Evolutionary conservation across 2,888 invertebrate species (phyloP).

Genomic region (Drosophila pegasa): DNA sequence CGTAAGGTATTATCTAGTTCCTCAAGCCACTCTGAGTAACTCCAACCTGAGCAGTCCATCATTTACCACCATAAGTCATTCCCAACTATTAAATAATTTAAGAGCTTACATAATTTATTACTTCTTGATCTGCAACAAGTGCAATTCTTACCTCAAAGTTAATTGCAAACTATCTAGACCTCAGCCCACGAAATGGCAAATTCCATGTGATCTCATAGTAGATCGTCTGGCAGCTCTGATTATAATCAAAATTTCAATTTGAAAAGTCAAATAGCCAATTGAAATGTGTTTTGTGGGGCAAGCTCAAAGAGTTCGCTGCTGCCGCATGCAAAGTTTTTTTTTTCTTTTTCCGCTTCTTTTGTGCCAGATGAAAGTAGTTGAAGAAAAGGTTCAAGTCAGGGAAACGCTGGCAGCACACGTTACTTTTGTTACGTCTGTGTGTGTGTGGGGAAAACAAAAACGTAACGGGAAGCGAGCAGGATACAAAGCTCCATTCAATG

Average conservation of each 20-base stretch:
- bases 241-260: constrained; percentile 9
- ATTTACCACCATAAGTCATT: too few relatives aligned
- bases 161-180: not conserved
- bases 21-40: too few relatives aligned
- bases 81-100: too few relatives aligned
- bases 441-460: constrained; percentile 13
- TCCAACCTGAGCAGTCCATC: too few relatives aligned
- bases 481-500: constrained; percentile 48
- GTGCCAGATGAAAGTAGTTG: constrained; percentile 3
- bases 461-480: constrained; percentile 30
- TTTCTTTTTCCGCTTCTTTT: not conserved
- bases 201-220: not conserved
- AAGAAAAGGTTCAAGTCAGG: constrained; percentile 4
- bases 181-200: not conserved
- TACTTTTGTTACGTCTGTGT: constrained; percentile 21
- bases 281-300: not conserved
- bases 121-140: too few relatives aligned
- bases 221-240: not conserved
- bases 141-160: not conserved
- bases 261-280: constrained; percentile 13
- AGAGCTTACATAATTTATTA: too few relatives aligned
- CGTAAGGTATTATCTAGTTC: too few relatives aligned
- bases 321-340: constrained; percentile 1
- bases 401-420: constrained; percentile 11
- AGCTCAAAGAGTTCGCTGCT: not conserved